A percentile compares a stretch with the other conserved stretches of the same genome.
Evolutionary conservation across 2,113 vertebrate genomes (phyloP).

Genomic region (Gila orcuttii): DNA sequence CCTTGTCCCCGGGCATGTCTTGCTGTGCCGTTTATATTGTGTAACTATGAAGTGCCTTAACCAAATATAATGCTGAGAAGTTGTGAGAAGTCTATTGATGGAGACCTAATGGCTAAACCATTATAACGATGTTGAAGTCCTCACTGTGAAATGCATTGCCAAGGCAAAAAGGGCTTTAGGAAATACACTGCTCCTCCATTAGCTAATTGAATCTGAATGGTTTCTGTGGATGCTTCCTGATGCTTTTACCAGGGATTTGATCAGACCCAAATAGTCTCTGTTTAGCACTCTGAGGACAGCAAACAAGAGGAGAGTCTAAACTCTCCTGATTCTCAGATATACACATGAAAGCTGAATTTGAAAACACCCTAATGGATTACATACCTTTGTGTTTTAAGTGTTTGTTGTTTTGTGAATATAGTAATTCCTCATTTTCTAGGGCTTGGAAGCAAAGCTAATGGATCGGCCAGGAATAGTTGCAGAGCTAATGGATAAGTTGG

Average conservation of each 20-base stretch:
- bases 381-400: slow-evolving; percentile 16
- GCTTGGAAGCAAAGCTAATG: slow-evolving; percentile 18
- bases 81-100: slow-evolving; percentile 69
- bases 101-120: slow-evolving; percentile 71
- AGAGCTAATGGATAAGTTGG: slow-evolving; percentile 56
- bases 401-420: slow-evolving; percentile 5
- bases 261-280: slow-evolving; percentile 35
- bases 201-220: slow-evolving; percentile 75
- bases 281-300: slow-evolving; percentile 10
- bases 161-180: slow-evolving; percentile 59
- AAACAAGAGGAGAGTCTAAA: slow-evolving; percentile 31
- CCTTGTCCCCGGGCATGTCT: not conserved
- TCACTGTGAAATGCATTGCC: slow-evolving; percentile 65
- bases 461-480: not conserved
- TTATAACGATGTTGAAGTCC: slow-evolving; percentile 67
- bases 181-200: slow-evolving; percentile 69
- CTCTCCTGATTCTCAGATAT: slow-evolving; percentile 2
- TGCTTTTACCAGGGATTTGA: slow-evolving; percentile 48
- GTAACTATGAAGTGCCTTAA: slow-evolving; percentile 67
- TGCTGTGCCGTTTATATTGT: slow-evolving; percentile 57
- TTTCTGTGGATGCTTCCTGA: slow-evolving; percentile 61
- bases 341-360: slow-evolving; percentile 28
- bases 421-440: slow-evolving; percentile 10
- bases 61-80: slow-evolving; percentile 67
- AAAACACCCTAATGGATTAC: slow-evolving; percentile 39